Evolutionary conservation across 2,888 invertebrate species (phyloP).

Genomic region (Ormyrus nitidulus): DNA sequence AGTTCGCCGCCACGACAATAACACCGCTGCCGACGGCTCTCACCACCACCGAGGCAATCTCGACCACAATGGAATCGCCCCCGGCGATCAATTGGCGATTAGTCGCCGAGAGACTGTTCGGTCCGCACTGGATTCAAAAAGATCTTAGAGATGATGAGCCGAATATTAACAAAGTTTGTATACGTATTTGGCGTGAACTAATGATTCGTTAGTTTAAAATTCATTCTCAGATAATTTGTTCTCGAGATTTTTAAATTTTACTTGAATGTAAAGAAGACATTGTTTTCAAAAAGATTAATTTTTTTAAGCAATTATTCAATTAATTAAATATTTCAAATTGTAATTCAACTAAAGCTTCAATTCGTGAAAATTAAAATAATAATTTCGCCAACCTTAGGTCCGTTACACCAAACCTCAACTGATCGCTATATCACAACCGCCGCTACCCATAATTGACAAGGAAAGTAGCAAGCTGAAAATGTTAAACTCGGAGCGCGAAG

Average conservation of each 20-base stretch:
- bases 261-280: no score
- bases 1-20: conserved; percentile 32
- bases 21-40: conserved; percentile 48
- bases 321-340: no score
- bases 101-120: conserved; percentile 65
- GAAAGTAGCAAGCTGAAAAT: conserved; percentile 60
- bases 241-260: no score
- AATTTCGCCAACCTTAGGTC: conserved; percentile 45
- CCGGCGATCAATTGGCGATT: conserved; percentile 64
- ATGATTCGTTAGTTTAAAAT: no score
- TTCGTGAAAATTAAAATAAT: not conserved
- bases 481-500: conserved; percentile 61
- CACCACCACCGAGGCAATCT: conserved; percentile 48
- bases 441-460: conserved; percentile 59
- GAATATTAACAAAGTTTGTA: conserved; percentile 29
- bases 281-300: no score
- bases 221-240: no score
- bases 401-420: conserved; percentile 56
- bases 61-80: conserved; percentile 45
- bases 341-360: no score
- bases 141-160: conserved; percentile 15
- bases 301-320: no score
- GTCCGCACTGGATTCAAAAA: conserved; percentile 60
- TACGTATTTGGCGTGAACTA: no score
- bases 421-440: not conserved